A percentile compares a stretch with the other conserved stretches of the same genome.
Evolutionary conservation across 2,888 invertebrate genomes (phyloP).

Genomic region (Galeruca laticollis): DNA sequence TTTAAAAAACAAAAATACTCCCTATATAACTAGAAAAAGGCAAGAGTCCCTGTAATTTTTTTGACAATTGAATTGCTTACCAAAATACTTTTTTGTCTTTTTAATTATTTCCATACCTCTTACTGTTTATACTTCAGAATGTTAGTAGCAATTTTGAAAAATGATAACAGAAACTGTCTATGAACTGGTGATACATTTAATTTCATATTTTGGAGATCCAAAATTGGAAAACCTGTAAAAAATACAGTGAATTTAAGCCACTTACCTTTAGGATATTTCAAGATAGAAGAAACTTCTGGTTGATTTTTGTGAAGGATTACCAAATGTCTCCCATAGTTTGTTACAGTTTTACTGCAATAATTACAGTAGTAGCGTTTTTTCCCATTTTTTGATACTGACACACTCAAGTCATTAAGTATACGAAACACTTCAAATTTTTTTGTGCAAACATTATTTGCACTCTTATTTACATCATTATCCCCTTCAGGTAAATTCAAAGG

Average conservation of each 20-base stretch:
- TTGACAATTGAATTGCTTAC: not conserved
- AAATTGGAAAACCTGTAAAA: not conserved
- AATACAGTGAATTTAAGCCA: not conserved
- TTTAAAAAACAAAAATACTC: not conserved
- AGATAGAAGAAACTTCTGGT: not conserved
- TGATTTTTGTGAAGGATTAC: conserved; percentile 1
- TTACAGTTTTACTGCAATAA: conserved; percentile 16
- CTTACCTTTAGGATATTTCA: conserved; percentile 13
- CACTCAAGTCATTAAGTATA: not conserved
- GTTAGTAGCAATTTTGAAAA: not conserved
- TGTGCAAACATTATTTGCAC: not conserved
- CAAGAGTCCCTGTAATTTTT: conserved; percentile 1
- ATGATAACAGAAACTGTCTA: not conserved
- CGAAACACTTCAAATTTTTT: not conserved
- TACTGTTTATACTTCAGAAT: not conserved
- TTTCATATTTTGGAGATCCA: too few relatives aligned
- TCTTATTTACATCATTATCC: not conserved
- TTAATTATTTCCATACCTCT: not conserved
- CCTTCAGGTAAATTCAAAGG: not conserved
- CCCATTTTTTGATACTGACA: not conserved
- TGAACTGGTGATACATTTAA: not conserved
- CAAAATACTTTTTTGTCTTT: not conserved
- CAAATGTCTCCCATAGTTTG: conserved; percentile 19
- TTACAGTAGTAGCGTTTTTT: conserved; percentile 1
- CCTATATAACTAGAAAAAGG: not conserved